A percentile compares a stretch with the other conserved stretches of the same genome.
These are phyloP conservation scores for Drosophila biarmipes DNA, from an alignment of 1,140 invertebrate species.

Conservation along the genomic window DNA sequence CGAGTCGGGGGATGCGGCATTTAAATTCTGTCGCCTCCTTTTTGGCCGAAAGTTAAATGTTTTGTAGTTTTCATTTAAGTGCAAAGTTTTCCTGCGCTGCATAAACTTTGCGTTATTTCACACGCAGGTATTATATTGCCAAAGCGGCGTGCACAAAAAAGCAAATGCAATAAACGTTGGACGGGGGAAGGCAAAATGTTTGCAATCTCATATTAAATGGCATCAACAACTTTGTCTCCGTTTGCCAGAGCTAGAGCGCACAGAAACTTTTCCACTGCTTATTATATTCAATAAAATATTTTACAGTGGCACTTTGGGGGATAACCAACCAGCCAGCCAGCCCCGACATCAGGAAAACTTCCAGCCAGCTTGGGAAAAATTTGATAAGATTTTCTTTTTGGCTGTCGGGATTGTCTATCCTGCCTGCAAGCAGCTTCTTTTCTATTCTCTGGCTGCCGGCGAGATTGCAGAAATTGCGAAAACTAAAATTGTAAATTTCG, in stretches of 20 bases:
- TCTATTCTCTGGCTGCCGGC: slow-evolving; percentile 40
- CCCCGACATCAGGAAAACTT: slow-evolving; percentile 36
- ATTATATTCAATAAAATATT: slow-evolving; percentile 83
- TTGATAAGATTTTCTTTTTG: slow-evolving; percentile 55
- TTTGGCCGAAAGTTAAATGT: slow-evolving; percentile 67
- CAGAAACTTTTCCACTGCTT: slow-evolving; percentile 71
- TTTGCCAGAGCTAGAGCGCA: slow-evolving; percentile 45
- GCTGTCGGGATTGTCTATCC: slow-evolving; percentile 38
- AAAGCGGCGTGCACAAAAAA: slow-evolving; percentile 58
- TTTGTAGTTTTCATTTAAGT: slow-evolving; percentile 81
- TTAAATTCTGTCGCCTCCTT: slow-evolving; percentile 64
- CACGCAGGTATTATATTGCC: slow-evolving; percentile 79
- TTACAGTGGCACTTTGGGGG: slow-evolving; percentile 73
- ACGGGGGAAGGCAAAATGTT: slow-evolving; percentile 49
- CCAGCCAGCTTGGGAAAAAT: slow-evolving; percentile 51
- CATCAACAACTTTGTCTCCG: slow-evolving; percentile 76
- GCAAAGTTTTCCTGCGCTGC: slow-evolving; percentile 72
- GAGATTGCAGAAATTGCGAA: slow-evolving; percentile 37
- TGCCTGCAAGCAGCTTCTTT: slow-evolving; percentile 20
- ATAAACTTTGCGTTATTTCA: slow-evolving; percentile 81
- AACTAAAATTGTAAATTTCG: slow-evolving; percentile 59
- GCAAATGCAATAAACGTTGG: slow-evolving; percentile 66
- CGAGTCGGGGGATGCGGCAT: slow-evolving; percentile 51
- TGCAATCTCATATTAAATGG: slow-evolving; percentile 77
- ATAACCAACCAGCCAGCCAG: slow-evolving; percentile 10